A percentile compares a stretch with the other conserved stretches of the same genome.
These are phyloP conservation scores for Phataginus tricuspis DNA, from an alignment of 2,797 vertebrate genomes.

Conservation along the genomic window DNA sequence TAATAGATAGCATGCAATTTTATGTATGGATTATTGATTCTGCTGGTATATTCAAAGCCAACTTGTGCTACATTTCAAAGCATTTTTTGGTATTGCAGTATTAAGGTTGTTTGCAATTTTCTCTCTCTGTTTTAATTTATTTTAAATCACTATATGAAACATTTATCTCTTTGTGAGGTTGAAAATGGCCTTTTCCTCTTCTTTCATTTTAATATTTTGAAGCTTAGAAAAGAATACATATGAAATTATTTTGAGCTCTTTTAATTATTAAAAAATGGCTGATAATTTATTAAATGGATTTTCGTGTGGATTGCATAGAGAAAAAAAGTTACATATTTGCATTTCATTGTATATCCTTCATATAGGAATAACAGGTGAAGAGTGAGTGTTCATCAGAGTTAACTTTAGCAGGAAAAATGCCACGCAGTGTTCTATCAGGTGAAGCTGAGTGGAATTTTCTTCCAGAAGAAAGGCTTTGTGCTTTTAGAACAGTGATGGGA, in stretches of 20 bases:
- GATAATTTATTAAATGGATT: not conserved
- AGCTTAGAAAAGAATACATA: not conserved
- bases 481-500: not conserved
- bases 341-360: not conserved
- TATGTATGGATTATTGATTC: not conserved
- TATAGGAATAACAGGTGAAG: not conserved
- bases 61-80: not conserved
- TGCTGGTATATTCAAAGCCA: not conserved
- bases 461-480: not conserved
- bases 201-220: constrained; percentile 49
- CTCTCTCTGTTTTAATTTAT: constrained; percentile 17
- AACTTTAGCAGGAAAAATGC: not conserved
- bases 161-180: not conserved
- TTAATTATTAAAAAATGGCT: not conserved
- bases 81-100: not conserved
- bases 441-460: not conserved
- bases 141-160: constrained; percentile 1
- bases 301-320: not conserved
- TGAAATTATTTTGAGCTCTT: not conserved
- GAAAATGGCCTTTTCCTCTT: not conserved
- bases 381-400: not conserved
- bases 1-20: not conserved
- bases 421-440: not conserved
- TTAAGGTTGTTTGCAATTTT: not conserved
- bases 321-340: not conserved